Base-by-base conservation (phyloP, 2,888 invertebrate species). In the Pachycephus smyrnensis region DNA sequence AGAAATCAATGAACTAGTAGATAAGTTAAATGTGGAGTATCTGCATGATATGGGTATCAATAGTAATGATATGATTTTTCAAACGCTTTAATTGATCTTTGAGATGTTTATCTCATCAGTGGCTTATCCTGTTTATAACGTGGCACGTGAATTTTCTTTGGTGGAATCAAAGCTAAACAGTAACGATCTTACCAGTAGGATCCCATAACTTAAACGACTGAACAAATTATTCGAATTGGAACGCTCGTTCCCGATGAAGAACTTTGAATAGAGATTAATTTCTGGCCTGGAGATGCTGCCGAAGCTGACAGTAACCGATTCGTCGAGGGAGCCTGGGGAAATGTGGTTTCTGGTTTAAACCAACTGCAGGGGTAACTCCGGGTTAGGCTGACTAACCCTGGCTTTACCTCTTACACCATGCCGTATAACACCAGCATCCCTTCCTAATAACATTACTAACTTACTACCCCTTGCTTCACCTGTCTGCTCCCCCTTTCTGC, bases 201-300 rank as follows among this genome's bases (percentile, higher is more conserved):
- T 23, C 23, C 9, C 55, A 23, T 55, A 9, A 15, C 55, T 55
- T 55, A 55, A 23, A 23, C 55, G 55, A 23, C 55, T 55, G 23
- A 55, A 23, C 55, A 55, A 55, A 23, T 55, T 35, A 74, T 15
- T 74, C 37, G 37, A 36, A 36, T 36, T 30, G 36, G 11, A 74
- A 36, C 30, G 37, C 35, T 74, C 36, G 37, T 31, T 31, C 71
- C 30, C 35, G 37, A 68, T 71, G 68, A 77, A 55, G 73, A 82
- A 82, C 36, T 81, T 81, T 77, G 77, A 84, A 85, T 79, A 75
- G 80, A 82, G 82, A 85, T 86, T 85, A 82, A 87, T 86, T 85
- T 84, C 82, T 76, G 74, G 73, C 73, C 68, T n/a, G 69, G 32
- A 36, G 33, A 68, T 37, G 73, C 35, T 36, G 77, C 77, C 36